Percentiles rank a stretch among this genome's conserved stretches.
Conservation (phyloP, 1,140 invertebrate species). For the Drosophila orena region DNA sequence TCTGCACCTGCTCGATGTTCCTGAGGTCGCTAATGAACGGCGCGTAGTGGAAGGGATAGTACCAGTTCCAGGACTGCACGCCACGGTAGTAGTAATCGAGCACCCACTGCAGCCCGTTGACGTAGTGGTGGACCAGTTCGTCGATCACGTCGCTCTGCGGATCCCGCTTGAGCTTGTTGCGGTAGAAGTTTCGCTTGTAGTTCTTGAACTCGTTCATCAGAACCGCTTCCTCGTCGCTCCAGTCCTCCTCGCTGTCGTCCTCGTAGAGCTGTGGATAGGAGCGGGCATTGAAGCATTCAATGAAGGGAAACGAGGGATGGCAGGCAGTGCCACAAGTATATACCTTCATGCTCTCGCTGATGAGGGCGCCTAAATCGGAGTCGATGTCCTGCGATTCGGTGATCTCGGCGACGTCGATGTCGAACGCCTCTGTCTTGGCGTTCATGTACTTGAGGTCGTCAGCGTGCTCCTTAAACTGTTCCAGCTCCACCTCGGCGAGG, state of each 20-base stretch:
- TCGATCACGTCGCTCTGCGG: constrained; percentile 91
- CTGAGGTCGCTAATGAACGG: constrained; percentile 97
- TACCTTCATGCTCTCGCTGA: constrained; percentile 70
- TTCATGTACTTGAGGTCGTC: constrained; percentile 95
- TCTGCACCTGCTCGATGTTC: constrained; percentile 90
- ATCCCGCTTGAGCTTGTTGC: constrained; percentile 93
- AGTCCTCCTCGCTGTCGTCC: constrained; percentile 85
- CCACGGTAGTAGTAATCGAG: constrained; percentile 98
- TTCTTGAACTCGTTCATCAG: constrained; percentile 90
- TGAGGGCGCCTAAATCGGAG: constrained; percentile 67
- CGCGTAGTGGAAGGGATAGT: constrained; percentile 98
- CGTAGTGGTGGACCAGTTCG: constrained; percentile 89
- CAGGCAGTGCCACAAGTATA: neutral
- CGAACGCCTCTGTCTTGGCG: constrained; percentile 87
- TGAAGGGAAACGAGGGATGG: no score
- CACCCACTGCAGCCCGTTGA: constrained; percentile 98
- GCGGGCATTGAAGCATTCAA: neutral
- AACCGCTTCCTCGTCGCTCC: constrained; percentile 85
- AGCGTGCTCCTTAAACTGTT: constrained; percentile 93
- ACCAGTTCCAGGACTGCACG: constrained; percentile 99
- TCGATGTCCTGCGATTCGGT: constrained; percentile 70
- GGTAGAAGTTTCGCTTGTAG: constrained; percentile 96
- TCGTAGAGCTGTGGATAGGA: constrained; percentile 46
- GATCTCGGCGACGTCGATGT: constrained; percentile 63
- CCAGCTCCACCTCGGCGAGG: constrained; percentile 91